Evolutionary conservation across 2,113 vertebrate species (phyloP).

Genomic region (Pluvialis apricaria): DNA sequence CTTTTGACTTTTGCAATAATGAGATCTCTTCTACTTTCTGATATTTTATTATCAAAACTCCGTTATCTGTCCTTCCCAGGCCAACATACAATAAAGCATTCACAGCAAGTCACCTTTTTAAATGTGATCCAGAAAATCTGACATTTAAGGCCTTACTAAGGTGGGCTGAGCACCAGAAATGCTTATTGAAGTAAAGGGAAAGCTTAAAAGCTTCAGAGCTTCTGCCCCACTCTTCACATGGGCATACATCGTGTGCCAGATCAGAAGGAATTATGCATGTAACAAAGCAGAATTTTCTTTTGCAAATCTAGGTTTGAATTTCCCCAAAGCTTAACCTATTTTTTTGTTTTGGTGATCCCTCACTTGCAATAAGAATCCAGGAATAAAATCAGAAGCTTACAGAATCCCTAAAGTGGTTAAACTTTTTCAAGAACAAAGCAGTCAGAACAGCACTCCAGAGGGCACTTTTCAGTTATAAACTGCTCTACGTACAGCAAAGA

Average conservation of each 20-base stretch:
- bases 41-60: slow-evolving; percentile 11
- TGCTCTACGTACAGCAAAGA: not conserved
- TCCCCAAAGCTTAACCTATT: not conserved
- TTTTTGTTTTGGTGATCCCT: not conserved
- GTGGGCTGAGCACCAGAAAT: not conserved
- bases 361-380: not conserved
- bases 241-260: not conserved
- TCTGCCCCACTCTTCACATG: not conserved
- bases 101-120: slow-evolving; percentile 17
- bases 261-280: not conserved
- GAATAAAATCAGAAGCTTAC: not conserved
- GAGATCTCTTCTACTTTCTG: not conserved
- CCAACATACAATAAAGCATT: slow-evolving; percentile 1
- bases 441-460: not conserved
- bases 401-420: not conserved
- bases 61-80: slow-evolving; percentile 29
- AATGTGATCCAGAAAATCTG: not conserved
- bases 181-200: not conserved
- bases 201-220: not conserved
- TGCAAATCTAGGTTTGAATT: not conserved
- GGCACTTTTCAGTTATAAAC: not conserved
- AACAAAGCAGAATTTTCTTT: not conserved
- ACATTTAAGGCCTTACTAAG: not conserved
- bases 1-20: slow-evolving; percentile 18
- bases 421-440: not conserved